phyloP scores from a whole-genome alignment of 2,113 vertebrate species.

The Stigmatopora argus region DNA sequence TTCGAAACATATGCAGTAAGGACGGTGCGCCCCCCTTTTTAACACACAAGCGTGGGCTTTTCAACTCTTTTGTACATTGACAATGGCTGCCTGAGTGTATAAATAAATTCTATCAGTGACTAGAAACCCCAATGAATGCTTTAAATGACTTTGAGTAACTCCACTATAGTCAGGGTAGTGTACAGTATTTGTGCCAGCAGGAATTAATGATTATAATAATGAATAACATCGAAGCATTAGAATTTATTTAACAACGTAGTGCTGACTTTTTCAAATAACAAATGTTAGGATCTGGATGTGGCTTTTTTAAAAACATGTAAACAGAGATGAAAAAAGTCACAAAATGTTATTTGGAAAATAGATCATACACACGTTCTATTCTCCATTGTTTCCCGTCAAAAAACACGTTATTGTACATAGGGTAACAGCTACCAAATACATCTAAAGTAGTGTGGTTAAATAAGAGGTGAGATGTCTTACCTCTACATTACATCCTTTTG shows the following conservation, averaged over 20 bases:
- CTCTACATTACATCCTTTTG: slow-evolving; percentile 90
- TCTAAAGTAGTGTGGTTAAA: background rate
- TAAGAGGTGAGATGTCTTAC: slow-evolving; percentile 53
- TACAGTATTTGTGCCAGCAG: background rate
- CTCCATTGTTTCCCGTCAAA: background rate
- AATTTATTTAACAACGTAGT: background rate
- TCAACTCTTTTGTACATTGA: slow-evolving; percentile 5
- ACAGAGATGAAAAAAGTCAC: no score
- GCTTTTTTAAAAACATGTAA: background rate
- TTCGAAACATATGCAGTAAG: background rate
- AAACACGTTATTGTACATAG: background rate
- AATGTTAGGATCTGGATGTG: background rate
- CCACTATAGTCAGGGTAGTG: background rate
- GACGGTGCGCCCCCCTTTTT: background rate
- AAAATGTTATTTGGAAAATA: no score
- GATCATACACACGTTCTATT: no score
- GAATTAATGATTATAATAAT: background rate
- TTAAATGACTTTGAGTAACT: slow-evolving; percentile 7
- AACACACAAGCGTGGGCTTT: slow-evolving; percentile 13
- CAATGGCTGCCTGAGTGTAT: background rate
- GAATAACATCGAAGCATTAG: background rate
- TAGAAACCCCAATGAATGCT: slow-evolving; percentile 17
- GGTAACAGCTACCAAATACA: background rate
- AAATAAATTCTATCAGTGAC: slow-evolving; percentile 5
- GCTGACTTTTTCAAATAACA: background rate